phyloP scores from a whole-genome alignment of 2,888 invertebrate species.

The Hedychridium roseum region DNA sequence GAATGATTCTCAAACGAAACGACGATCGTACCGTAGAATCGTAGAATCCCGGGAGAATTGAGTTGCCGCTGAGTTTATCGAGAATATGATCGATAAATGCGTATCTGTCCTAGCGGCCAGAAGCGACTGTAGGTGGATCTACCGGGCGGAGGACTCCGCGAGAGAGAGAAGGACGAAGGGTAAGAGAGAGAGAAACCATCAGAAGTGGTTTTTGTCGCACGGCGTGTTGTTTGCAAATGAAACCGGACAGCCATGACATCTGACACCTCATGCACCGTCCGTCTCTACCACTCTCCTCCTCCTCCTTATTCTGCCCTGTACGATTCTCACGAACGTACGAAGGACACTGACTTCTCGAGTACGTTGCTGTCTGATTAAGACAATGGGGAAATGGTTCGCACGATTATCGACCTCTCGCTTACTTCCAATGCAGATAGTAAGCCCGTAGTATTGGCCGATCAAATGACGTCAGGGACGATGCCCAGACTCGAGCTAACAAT shows the following conservation, averaged over 20 bases:
- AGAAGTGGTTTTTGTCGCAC: slow-evolving; percentile 33
- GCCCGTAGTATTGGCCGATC: no score
- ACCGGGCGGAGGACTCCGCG: background rate
- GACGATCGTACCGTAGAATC: background rate
- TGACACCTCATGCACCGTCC: slow-evolving; percentile 50
- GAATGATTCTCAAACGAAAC: background rate
- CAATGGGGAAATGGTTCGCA: slow-evolving; percentile 44
- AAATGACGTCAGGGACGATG: no score
- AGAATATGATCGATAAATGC: no score
- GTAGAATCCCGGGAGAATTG: background rate
- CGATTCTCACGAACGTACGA: slow-evolving; percentile 26
- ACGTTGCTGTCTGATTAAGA: slow-evolving; percentile 35
- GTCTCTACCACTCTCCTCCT: slow-evolving; percentile 13
- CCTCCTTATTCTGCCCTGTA: slow-evolving; percentile 17
- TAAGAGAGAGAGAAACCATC: background rate
- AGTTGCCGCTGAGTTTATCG: background rate
- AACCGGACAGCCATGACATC: slow-evolving; percentile 59
- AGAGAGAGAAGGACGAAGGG: background rate
- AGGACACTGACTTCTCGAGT: slow-evolving; percentile 21
- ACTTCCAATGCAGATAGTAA: no score
- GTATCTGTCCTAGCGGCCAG: no score
- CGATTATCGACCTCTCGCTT: slow-evolving; percentile 30
- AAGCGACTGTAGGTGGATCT: background rate
- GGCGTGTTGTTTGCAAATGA: slow-evolving; percentile 49
- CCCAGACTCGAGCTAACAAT: no score